phyloP scores from a whole-genome alignment of 1,140 invertebrate species.

The Proales similis region DNA sequence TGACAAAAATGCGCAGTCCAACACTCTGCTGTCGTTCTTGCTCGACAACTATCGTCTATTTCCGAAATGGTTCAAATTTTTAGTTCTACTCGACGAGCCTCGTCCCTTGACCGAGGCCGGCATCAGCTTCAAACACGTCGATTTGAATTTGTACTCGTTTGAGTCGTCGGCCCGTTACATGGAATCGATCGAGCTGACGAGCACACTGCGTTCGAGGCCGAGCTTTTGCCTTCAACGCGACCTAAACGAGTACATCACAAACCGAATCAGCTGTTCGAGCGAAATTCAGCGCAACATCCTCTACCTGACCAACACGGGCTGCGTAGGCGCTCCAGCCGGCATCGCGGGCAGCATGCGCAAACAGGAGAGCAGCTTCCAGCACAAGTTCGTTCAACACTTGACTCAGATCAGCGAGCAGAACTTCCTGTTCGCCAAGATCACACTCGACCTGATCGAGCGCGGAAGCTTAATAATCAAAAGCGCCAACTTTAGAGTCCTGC shows the following conservation, averaged over 20 bases:
- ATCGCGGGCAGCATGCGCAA: constrained; percentile 55
- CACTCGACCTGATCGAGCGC: constrained; percentile 82
- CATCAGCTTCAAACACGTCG: too few species aligned
- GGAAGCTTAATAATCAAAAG: constrained; percentile 87
- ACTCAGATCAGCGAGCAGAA: constrained; percentile 73
- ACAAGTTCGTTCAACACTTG: constrained; percentile 77
- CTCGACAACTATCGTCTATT: constrained; percentile 3
- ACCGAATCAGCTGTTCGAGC: constrained; percentile 67
- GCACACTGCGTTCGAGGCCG: too few species aligned
- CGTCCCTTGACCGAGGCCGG: too few species aligned
- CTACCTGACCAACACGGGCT: constrained; percentile 51
- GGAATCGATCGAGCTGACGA: too few species aligned
- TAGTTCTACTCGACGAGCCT: too few species aligned
- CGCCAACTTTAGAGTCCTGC: constrained; percentile 77
- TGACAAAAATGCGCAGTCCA: neutral
- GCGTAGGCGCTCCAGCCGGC: constrained; percentile 46
- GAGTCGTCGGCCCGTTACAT: too few species aligned
- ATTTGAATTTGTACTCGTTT: too few species aligned
- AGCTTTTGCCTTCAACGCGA: too few species aligned
- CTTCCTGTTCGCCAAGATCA: constrained; percentile 81
- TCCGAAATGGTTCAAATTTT: constrained; percentile 36
- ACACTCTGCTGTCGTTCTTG: constrained; percentile 6
- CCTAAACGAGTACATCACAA: constrained; percentile 74
- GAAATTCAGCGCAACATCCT: constrained; percentile 76
- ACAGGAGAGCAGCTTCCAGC: constrained; percentile 58